Percentiles rank a stretch among this genome's conserved stretches.
These are phyloP conservation scores for Pemphredon lugubris DNA, from an alignment of 2,888 invertebrate species.

Conservation along the genomic window DNA sequence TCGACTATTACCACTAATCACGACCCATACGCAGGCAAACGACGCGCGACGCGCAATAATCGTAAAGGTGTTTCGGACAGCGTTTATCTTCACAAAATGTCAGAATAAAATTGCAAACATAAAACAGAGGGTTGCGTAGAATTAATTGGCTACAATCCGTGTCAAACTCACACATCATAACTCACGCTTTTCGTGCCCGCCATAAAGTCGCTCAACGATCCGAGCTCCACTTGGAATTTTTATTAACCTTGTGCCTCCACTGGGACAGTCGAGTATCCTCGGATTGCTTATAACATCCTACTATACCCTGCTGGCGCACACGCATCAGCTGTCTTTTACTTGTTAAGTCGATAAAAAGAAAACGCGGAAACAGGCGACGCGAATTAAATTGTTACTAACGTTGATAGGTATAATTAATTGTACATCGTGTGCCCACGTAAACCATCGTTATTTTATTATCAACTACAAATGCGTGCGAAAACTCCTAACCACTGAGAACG, in stretches of 20 bases:
- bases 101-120: too few relatives aligned
- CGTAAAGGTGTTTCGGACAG: too few relatives aligned
- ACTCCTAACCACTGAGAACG: too few relatives aligned
- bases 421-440: slow-evolving; percentile 1
- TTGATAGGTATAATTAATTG: slow-evolving; percentile 13
- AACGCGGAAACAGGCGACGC: not conserved
- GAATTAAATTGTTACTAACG: slow-evolving; percentile 25
- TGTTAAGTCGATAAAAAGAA: slow-evolving; percentile 5
- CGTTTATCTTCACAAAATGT: too few relatives aligned
- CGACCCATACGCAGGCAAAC: too few relatives aligned
- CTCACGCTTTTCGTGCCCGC: slow-evolving; percentile 10
- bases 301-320: slow-evolving; percentile 37
- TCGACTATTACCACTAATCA: too few relatives aligned
- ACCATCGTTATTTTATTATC: not conserved
- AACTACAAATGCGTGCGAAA: too few relatives aligned
- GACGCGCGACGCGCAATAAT: too few relatives aligned
- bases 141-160: slow-evolving; percentile 7
- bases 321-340: slow-evolving; percentile 30
- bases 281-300: not conserved
- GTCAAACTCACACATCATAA: slow-evolving; percentile 1
- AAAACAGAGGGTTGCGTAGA: not conserved
- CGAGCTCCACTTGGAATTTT: slow-evolving; percentile 12
- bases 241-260: slow-evolving; percentile 4
- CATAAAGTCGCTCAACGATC: slow-evolving; percentile 26
- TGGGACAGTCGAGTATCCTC: not conserved